phyloP scores from a whole-genome alignment of 2,113 vertebrate genomes.

The Ancistrus triradiatus region DNA sequence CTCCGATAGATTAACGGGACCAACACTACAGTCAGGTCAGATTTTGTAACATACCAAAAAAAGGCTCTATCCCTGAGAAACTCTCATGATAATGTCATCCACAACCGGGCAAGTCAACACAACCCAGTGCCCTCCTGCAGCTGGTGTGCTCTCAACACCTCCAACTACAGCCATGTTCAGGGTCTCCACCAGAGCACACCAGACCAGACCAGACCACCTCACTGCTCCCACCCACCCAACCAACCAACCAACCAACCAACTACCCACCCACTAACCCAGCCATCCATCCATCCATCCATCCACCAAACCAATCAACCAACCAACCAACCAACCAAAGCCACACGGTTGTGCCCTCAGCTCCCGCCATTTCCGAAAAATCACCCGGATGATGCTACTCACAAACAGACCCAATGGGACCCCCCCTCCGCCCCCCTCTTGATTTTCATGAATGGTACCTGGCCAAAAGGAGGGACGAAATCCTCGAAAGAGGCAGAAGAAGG shows the following conservation, averaged over 20 bases:
- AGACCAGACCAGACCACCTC: conserved; percentile 6
- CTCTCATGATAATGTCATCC: not conserved
- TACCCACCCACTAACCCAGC: conserved; percentile 15
- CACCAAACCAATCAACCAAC: not conserved
- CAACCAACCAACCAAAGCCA: conserved; percentile 31
- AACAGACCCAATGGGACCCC: conserved; percentile 38
- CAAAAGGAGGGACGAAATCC: conserved; percentile 63
- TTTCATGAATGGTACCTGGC: conserved; percentile 69
- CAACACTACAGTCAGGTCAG: conserved; percentile 7
- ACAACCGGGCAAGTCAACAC: conserved; percentile 3
- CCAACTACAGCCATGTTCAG: conserved; percentile 45
- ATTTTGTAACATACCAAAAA: too few species aligned
- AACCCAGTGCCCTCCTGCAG: conserved; percentile 22
- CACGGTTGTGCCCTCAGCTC: conserved; percentile 55
- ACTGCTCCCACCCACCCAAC: not conserved
- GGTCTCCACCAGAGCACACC: conserved; percentile 29
- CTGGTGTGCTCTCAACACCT: conserved; percentile 28
- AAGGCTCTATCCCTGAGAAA: not conserved
- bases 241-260: too few species aligned
- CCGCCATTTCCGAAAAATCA: conserved; percentile 64
- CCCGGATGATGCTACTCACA: conserved; percentile 67
- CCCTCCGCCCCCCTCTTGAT: conserved; percentile 39
- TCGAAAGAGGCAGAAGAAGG: conserved; percentile 48
- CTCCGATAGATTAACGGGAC: conserved; percentile 4
- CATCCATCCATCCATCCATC: conserved; percentile 6